Evolutionary conservation across 2,888 invertebrate genomes (phyloP), one percentile per base, ranked within the genome.

Genomic region (Hirtodrosophila trivittata): DNA sequence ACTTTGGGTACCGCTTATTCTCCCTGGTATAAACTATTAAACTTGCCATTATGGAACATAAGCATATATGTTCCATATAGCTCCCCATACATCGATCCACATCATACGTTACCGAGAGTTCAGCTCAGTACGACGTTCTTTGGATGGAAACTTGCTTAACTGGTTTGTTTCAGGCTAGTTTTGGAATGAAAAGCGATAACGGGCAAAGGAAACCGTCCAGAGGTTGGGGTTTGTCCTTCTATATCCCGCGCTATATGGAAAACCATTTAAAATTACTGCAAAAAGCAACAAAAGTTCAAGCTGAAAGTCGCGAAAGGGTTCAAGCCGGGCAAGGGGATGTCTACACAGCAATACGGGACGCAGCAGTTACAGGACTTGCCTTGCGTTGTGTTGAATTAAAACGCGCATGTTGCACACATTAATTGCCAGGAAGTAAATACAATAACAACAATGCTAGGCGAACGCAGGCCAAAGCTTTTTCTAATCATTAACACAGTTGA

Each of bases 401-500:
- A 69, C 80, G 75, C 80, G 85, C 83, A 77, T 85, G 87, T 86
- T 86, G 88, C 86, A 78, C 80, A 82, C 82, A 86, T 82, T 87
- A 87, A 87, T 87, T 87, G 86, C 73, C 77, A 74, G 84, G 67
- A 77, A 82, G 77, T 78, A 58, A 78, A 77, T 73, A 76, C 65
- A 70, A 54, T 26, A 74, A 52, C 54, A 74, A 59, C 64, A 67
- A 58, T 51, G 54, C 56, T 21, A 32, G 47, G 33, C 55, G 41
- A 52, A 30, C 14, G 62, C 45, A 35, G 55, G 51, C 60, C 71
- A 81, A 75, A 81, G 77, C 72, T 66, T 84, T 85, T 84, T 87
- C 86, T 88, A 88, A 88, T 89, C 88, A 89, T 89, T 89, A 88
- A 86, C 88, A 87, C 80, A 78, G 86, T 78, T 77, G 75, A 46